Base-by-base conservation (phyloP, 2,888 invertebrate genomes). In the Lochmaea crataegi region DNA sequence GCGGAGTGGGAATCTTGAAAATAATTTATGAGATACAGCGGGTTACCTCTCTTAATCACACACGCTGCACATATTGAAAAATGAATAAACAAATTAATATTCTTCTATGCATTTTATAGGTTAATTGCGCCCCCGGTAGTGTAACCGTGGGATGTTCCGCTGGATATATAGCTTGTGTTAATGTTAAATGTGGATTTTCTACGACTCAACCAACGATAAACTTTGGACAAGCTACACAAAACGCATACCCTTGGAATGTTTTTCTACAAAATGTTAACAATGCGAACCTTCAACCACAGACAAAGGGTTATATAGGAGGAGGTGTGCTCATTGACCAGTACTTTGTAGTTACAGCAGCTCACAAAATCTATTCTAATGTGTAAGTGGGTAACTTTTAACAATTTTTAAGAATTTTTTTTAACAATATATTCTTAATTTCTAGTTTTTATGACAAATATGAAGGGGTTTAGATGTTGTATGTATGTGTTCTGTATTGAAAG, bases 221-320 rank as follows among this genome's bases (percentile, higher is more conserved):
- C 16, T 77, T 85, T 41, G 92, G 92, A 1, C 89, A 91, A 84
- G 90, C 93, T 11, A 88, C 87, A 74, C 92, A 89, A 80, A 94
- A 93, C 12, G 91, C 92, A 79, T 93, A 90, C 85, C 94, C 94
- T 3, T 94, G 94, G 94, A 91, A 91, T 87, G 92, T 91, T 68
- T 84, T 80, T 57, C 69, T 86, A 22, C 77, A 76, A 38, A 84
- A 84, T 72, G 81, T 82, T 64, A 84, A 84, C 9, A 78, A 80
- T 72, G 16, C 65, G 4, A 53, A 53, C 16, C 16, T 16, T 18
- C 16, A 10, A 16, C 10, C 53, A 0, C 16, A 10, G 53, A 18
- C 53, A 0, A 53, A 10, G 16, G 53, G 53, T 9, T 94, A 92
- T 82, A 86, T 93, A 56, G 94, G 93, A 32, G 93, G 93, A 48